Evolutionary conservation across 2,888 invertebrate species (phyloP).

Genomic region (Byasa hedistus): DNA sequence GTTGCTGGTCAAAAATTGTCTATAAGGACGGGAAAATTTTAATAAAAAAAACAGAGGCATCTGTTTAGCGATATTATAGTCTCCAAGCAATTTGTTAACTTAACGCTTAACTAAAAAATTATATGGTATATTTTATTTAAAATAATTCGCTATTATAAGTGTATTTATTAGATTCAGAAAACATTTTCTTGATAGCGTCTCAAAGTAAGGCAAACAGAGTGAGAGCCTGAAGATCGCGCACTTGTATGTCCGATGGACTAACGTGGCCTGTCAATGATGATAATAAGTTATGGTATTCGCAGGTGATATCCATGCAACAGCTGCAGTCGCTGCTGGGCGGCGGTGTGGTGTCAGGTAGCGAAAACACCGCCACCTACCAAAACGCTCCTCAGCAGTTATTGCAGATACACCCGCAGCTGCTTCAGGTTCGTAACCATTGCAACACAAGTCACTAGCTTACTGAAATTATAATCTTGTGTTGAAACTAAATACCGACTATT

Average conservation of each 20-base stretch:
- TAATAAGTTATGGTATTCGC: slow-evolving; percentile 32
- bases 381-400: slow-evolving; percentile 68
- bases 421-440: slow-evolving; percentile 54
- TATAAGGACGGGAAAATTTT: too few species aligned
- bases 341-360: slow-evolving; percentile 65
- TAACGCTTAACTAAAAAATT: too few species aligned
- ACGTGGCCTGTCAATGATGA: background rate
- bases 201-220: too few species aligned
- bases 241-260: background rate
- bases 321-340: slow-evolving; percentile 78
- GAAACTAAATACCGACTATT: background rate
- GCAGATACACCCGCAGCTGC: slow-evolving; percentile 73
- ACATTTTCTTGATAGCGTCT: too few species aligned
- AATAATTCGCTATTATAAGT: too few species aligned
- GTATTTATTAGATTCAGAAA: too few species aligned
- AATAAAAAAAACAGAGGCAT: too few species aligned
- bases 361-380: slow-evolving; percentile 71
- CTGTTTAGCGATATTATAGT: too few species aligned
- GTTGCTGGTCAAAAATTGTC: too few species aligned
- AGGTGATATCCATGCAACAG: slow-evolving; percentile 80
- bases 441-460: background rate
- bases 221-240: too few species aligned
- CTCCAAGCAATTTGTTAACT: too few species aligned
- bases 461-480: background rate
- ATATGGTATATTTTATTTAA: too few species aligned